Percentiles rank a stretch among this genome's conserved stretches.
Conservation (phyloP, 2,888 invertebrate genomes). For the Sisyra terminalis region DNA sequence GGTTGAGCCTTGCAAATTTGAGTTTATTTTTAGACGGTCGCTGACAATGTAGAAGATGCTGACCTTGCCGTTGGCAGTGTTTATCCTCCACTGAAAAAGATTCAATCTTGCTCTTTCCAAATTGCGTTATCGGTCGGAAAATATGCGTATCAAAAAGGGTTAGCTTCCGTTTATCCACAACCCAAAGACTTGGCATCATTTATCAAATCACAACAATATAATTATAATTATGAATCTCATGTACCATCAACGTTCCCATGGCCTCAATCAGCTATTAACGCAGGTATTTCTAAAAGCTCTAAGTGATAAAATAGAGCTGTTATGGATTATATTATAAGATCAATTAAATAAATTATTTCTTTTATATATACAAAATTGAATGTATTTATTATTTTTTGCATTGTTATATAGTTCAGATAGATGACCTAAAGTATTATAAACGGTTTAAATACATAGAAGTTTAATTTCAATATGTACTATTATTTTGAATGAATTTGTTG, state of each 20-base stretch:
- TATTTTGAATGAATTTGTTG: too few species aligned
- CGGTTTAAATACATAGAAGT: too few species aligned
- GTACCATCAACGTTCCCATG: constrained; percentile 55
- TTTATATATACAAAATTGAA: too few species aligned
- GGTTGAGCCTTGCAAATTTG: constrained; percentile 34
- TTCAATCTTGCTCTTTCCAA: constrained; percentile 70
- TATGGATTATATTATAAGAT: too few species aligned
- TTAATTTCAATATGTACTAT: too few species aligned
- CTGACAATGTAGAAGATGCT: constrained; percentile 61
- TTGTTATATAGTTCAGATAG: too few species aligned
- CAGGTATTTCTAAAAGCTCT: too few species aligned
- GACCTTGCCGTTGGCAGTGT: constrained; percentile 74
- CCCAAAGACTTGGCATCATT: constrained; percentile 58
- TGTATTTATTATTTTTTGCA: too few species aligned
- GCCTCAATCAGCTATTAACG: constrained; percentile 21
- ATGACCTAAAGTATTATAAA: too few species aligned
- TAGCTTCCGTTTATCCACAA: constrained; percentile 75
- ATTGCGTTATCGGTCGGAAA: constrained; percentile 64
- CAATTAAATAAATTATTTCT: too few species aligned
- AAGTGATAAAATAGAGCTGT: too few species aligned
- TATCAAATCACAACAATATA: constrained; percentile 59
- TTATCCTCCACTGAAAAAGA: constrained; percentile 76
- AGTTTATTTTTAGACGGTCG: constrained; percentile 42
- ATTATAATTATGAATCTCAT: constrained; percentile 59
- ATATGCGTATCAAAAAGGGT: constrained; percentile 73